Evolutionary conservation across 2,888 invertebrate species (phyloP), one percentile per base, ranked within the genome.

Genomic region (Capitulum mitella): DNA sequence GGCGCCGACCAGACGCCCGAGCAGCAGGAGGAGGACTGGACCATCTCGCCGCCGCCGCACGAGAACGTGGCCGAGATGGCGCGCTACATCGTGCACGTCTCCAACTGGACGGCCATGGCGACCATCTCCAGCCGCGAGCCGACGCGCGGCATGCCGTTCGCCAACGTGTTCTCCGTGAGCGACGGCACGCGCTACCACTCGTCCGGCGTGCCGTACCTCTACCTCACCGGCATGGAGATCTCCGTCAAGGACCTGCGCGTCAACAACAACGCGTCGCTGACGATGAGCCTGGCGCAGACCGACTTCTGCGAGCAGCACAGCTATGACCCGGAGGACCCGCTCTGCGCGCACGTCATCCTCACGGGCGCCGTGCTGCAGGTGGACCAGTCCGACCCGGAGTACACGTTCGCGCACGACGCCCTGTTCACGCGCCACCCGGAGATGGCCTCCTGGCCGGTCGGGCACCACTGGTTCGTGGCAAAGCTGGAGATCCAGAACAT

Each of bases 301-400:
- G 85, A 87, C 79, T 93, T 91, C 84, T 93, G 93, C 83, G 87
- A 87, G 80, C 84, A 84, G 14, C 86, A 90, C 81, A 84, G 88
- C 77, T 89, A 87, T 83, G 92, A 93, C 84, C 90, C 92, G 0
- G 92, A 93, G 86, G 92, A 92, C 85, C 93, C 93, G 0, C 87
- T 92, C 70, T 93, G 93, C 86, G 91, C 92, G 5, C 89, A 92
- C 82, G 88, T 92, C 6, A 90, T 92, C 83, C 86, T 93, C 1
- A 88, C 90, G 29, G 93, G 93, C 77, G 89, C 87, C 84, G 88
- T 92, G 84, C 86, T 88, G 54, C 85, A 91, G 91, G 82, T 91
- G 78, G 87, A 86, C 82, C 87, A 88, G 79, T 85, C 85, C 46
- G 88, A 88, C 34, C 83, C 86, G 0, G 92, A 92, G 85, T 88